Base-by-base conservation (phyloP, 2,888 invertebrate species). In the Catocala sponsa region DNA sequence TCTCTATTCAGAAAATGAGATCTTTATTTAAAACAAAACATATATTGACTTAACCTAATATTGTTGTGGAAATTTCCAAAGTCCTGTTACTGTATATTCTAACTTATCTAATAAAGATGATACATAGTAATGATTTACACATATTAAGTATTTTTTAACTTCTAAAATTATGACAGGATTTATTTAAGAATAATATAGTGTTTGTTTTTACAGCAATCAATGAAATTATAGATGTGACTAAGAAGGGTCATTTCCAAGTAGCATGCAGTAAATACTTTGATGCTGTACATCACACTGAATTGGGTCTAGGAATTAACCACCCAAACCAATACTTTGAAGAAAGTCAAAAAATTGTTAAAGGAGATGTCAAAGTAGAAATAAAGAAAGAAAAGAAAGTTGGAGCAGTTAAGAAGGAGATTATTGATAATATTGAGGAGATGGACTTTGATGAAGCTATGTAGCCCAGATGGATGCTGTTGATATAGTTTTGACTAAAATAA, bases 281-380 rank as follows among this genome's bases (percentile, higher is more conserved):
- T 92, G 91, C 95, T 55, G 95, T 95, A 0, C 97, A 98, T 72
- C 96, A 96, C 74, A 91, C 94, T 5, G 93, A 95, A n/a, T 82
- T 96, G 11, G 96, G 96, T 44, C 92, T 96, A 46, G 96, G 96
- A 2, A 96, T 98, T 44, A 96, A 96, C 84, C 99, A 99, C 92
- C 99, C 99, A 0, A 99, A 99, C 91, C 97, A 97, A 73, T 99
- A 97, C 89, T 99, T 97, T 88, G 96, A 97, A 78, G 98, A 98
- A 82, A 98, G 97, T 81, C 96, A 96, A 76, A 96, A 95, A 73
- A 78, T 96, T 7, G 83, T 88, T 0, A 89, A 89, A 74, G 91
- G 90, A 33, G 88, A 90, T 41, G 68, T 86, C 11, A 94, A 92
- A 80, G 54, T 87, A 1, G 92, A 88, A 71, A 72, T 82, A 0